These are phyloP conservation scores for Gryllus longicercus DNA, from an alignment of 2,888 invertebrate species.

Conservation along the genomic window DNA sequence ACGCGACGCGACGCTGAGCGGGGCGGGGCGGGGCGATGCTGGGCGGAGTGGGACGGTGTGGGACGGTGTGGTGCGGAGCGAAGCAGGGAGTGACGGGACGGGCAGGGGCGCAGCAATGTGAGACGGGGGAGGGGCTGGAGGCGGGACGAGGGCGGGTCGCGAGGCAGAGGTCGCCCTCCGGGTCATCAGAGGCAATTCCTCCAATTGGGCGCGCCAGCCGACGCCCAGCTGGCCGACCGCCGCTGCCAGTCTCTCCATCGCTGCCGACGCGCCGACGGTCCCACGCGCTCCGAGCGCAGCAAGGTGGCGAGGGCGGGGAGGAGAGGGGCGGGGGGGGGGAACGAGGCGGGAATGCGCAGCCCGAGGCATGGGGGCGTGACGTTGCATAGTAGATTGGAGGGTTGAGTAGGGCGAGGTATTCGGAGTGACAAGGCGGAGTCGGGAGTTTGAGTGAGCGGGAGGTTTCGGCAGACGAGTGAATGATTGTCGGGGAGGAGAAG, in stretches of 20 bases:
- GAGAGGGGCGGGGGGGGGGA: not conserved
- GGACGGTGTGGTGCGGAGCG: not conserved
- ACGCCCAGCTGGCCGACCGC: not conserved
- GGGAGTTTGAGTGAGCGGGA: no score
- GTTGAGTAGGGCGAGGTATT: no score
- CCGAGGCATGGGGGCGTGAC: not conserved
- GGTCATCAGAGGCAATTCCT: constrained; percentile 6
- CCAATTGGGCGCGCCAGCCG: not conserved
- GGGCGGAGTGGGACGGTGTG: not conserved
- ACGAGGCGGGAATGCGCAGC: not conserved
- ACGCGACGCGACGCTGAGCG: not conserved
- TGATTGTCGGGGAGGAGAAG: no score
- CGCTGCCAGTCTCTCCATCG: not conserved
- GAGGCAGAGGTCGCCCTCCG: not conserved
- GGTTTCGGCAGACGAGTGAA: no score
- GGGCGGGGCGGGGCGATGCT: not conserved
- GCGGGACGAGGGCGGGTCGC: not conserved
- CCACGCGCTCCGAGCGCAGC: not conserved
- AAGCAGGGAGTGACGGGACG: not conserved
- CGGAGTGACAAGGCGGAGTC: no score
- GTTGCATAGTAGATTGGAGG: not conserved
- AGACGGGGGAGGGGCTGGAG: not conserved
- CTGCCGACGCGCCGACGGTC: not conserved
- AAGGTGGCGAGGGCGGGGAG: not conserved
- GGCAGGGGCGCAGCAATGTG: not conserved